Base-by-base conservation (phyloP, 2,888 invertebrate genomes). In the Mantis religiosa region DNA sequence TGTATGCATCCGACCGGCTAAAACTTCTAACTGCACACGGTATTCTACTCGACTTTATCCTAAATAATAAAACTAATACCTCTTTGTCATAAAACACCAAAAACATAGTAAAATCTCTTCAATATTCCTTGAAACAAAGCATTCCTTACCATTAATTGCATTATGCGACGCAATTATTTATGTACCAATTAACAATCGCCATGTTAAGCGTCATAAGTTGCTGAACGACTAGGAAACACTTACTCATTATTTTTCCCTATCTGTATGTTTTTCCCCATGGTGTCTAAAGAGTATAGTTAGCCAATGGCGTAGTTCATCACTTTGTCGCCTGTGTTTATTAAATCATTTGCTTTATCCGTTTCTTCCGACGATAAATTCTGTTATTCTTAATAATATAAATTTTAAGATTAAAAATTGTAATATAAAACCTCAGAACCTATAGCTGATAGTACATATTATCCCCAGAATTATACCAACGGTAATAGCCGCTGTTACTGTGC, bases 201-300 rank as follows among this genome's bases (percentile, higher is more conserved):
- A 86, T 86, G n/a, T 86, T 86, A 81, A 86, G 86, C 86, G 86
- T 86, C 86, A 81, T 81, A 86, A 28, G 54, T 71, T 71, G 20
- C 6, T 20, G 20, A 25, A 71, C 25, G 54, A 71, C 54, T 71
- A 71, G 54, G 2, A 71, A 71, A 71, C 54, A 71, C 4, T 71
- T 20, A 71, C 54, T 71, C 54, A 71, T 71, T 20, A 71, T 71
- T 71, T 71, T 71, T 71, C 54, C 54, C 54, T 71, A 71, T 20
- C 2, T 71, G 54, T 71, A 3, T 71, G 20, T 6, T 3, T 20
- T 71, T 20, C 25, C 54, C 54, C 20, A 71, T 71, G 15, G 15
- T 6, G 3, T 20, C 20, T 6, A 20, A 20, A 12, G 12, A 30
- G 30, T 30, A 4, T 30, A 30, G 4, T 30, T 30, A 2, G 41